Conservation (phyloP, 2,888 invertebrate species). For the Zaprionus bogoriensis region DNA sequence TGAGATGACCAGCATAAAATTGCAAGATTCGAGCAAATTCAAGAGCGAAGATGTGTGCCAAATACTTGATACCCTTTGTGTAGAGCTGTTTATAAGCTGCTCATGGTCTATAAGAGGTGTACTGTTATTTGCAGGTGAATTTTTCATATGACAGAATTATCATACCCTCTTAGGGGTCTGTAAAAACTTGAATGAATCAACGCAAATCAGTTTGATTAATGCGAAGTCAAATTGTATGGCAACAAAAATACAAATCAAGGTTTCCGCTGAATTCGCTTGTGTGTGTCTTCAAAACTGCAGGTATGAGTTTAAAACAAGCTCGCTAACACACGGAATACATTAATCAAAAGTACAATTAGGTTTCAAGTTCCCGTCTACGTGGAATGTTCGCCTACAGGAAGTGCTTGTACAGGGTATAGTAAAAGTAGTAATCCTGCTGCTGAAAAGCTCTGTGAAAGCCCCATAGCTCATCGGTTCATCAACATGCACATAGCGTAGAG, state of each 20-base stretch:
- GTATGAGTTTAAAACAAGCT: neutral
- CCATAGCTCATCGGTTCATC: constrained; percentile 47
- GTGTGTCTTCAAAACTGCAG: neutral
- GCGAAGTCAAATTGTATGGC: constrained; percentile 1
- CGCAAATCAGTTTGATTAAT: constrained; percentile 33
- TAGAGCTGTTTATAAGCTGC: too few relatives aligned
- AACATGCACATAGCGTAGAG: constrained; percentile 60
- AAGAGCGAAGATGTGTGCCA: neutral
- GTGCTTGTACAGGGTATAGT: constrained; percentile 2
- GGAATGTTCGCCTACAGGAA: neutral
- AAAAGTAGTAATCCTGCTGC: neutral
- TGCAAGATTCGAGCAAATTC: constrained; percentile 7
- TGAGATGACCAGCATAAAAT: constrained; percentile 60
- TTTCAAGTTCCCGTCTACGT: neutral
- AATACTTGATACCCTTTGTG: neutral
- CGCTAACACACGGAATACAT: neutral
- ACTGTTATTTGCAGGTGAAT: too few relatives aligned
- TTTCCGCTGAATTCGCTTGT: neutral
- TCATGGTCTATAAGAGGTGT: too few relatives aligned
- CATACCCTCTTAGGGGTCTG: neutral
- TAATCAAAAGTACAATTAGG: neutral
- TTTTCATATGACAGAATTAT: constrained; percentile 1
- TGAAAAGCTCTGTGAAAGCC: constrained; percentile 8
- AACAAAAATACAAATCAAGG: neutral
- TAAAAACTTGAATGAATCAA: constrained; percentile 20